Percentiles rank a stretch among this genome's conserved stretches.
Conservation (phyloP, 1,140 invertebrate genomes). For the Bicyclus anynana region DNA sequence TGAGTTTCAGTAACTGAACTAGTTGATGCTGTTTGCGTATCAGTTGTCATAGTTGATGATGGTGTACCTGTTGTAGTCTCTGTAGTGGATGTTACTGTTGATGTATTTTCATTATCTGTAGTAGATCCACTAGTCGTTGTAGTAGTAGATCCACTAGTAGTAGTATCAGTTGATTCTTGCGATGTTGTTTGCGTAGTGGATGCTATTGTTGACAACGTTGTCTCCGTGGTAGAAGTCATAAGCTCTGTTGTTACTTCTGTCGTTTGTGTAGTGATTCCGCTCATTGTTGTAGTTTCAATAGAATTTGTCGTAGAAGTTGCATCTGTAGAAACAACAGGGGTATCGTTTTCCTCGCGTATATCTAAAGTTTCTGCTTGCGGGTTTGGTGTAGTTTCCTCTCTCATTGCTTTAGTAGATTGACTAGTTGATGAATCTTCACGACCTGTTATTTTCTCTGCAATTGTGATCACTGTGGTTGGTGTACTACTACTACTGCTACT, state of each 20-base stretch:
- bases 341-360: slow-evolving; percentile 29
- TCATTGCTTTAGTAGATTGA: slow-evolving; percentile 25
- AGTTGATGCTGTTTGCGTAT: slow-evolving; percentile 14
- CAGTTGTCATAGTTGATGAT: not conserved
- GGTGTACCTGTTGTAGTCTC: not conserved
- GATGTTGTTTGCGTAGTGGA: not conserved
- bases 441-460: slow-evolving; percentile 28
- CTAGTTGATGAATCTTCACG: slow-evolving; percentile 28
- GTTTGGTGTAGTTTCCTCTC: slow-evolving; percentile 50
- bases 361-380: slow-evolving; percentile 45
- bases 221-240: not conserved
- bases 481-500: not conserved
- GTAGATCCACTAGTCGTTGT: not conserved
- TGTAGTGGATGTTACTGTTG: slow-evolving; percentile 1
- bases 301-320: not conserved
- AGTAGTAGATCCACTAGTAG: not conserved
- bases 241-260: not conserved
- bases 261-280: not conserved
- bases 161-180: not conserved
- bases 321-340: slow-evolving; percentile 18
- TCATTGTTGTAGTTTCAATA: not conserved
- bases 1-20: slow-evolving; percentile 12
- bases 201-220: not conserved
- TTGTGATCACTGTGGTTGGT: slow-evolving; percentile 4
- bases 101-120: slow-evolving; percentile 14